A percentile compares a stretch with the other conserved stretches of the same genome.
Evolutionary conservation across 2,888 invertebrate species (phyloP).

Genomic region (Cristatella mucedo): DNA sequence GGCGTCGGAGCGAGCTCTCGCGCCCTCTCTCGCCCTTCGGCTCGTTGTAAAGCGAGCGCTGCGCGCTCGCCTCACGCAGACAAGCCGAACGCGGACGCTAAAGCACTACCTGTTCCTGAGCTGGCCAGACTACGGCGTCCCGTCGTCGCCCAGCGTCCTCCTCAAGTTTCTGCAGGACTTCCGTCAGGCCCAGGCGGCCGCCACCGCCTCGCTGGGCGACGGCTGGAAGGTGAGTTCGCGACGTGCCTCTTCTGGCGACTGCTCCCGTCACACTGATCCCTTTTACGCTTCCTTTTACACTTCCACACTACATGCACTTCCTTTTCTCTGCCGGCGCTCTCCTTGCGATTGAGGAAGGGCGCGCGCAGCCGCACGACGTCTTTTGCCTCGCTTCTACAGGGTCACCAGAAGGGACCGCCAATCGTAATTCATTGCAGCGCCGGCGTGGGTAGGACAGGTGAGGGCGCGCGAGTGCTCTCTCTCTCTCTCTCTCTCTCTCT

Average conservation of each 20-base stretch:
- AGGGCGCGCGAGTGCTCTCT: slow-evolving; percentile 7
- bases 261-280: too few species aligned
- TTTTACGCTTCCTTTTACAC: too few species aligned
- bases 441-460: slow-evolving; percentile 42
- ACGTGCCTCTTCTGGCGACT: too few species aligned
- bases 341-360: too few species aligned
- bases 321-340: too few species aligned
- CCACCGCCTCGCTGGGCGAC: slow-evolving; percentile 62
- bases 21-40: too few species aligned
- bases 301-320: too few species aligned
- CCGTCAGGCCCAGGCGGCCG: slow-evolving; percentile 50
- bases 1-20: too few species aligned
- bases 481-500: background rate
- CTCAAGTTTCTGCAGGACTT: slow-evolving; percentile 71
- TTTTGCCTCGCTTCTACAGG: too few species aligned
- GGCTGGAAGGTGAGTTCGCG: too few species aligned
- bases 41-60: too few species aligned
- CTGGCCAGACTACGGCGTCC: slow-evolving; percentile 90
- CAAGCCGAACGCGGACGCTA: slow-evolving; percentile 45
- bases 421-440: slow-evolving; percentile 42
- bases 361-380: too few species aligned
- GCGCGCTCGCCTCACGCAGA: slow-evolving; percentile 24
- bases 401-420: slow-evolving; percentile 70
- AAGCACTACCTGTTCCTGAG: slow-evolving; percentile 87
- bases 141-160: slow-evolving; percentile 69